Evolutionary conservation across 2,797 vertebrate species (phyloP).

Genomic region (Propithecus deckenii): DNA sequence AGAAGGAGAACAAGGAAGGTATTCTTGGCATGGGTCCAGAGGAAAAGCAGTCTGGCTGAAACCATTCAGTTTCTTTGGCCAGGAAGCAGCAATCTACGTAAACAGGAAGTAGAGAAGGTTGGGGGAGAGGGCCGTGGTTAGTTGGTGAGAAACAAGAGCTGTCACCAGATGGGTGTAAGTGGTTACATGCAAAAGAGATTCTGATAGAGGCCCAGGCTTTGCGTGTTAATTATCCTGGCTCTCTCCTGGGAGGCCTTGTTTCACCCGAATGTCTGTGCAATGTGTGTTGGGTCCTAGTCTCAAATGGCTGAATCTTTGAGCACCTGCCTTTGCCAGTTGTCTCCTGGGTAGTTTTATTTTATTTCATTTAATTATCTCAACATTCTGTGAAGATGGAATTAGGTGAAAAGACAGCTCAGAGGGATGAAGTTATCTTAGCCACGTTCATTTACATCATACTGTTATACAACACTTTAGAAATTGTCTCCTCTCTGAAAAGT

Average conservation of each 20-base stretch:
- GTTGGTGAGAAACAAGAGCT: constrained; percentile 60
- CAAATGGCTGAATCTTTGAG: constrained; percentile 1
- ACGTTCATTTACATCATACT: constrained; percentile 2
- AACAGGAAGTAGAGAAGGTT: constrained; percentile 79
- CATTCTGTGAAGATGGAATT: neutral
- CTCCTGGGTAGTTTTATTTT: constrained; percentile 12
- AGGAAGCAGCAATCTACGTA: constrained; percentile 75
- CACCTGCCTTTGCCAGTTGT: neutral
- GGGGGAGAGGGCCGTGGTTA: constrained; percentile 74
- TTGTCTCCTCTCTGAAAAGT: constrained; percentile 9
- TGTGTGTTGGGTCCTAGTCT: neutral
- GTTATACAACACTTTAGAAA: neutral
- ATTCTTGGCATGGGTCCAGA: constrained; percentile 60
- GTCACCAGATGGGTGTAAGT: constrained; percentile 54
- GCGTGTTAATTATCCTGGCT: neutral
- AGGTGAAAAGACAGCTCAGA: neutral
- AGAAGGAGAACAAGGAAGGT: constrained; percentile 41
- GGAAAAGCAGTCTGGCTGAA: constrained; percentile 68
- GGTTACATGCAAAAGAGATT: constrained; percentile 67
- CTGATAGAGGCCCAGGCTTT: neutral
- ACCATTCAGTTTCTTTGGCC: constrained; percentile 47
- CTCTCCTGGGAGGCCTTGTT: neutral
- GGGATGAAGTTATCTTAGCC: neutral
- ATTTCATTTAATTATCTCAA: constrained; percentile 8
- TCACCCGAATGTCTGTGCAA: neutral